Evolutionary conservation across 2,113 vertebrate species (phyloP).

Genomic region (Solea senegalensis): DNA sequence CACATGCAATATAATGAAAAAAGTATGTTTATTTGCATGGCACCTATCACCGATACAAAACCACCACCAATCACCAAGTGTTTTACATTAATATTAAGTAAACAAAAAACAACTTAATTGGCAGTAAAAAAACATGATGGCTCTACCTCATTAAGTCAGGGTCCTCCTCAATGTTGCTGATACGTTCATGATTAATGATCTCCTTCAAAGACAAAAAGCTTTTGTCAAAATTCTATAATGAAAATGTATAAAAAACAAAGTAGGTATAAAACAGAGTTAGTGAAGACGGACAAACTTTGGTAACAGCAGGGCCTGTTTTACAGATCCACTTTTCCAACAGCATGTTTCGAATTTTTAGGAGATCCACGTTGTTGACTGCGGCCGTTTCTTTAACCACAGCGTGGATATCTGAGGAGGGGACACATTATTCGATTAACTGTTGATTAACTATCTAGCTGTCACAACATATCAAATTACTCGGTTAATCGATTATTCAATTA

Average conservation of each 20-base stretch:
- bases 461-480: neutral
- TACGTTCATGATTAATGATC: conserved; percentile 77
- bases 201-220: conserved; percentile 60
- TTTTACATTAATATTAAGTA: no score
- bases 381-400: conserved; percentile 89
- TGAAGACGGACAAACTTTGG: conserved; percentile 77
- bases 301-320: conserved; percentile 71
- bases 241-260: neutral
- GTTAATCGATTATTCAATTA: neutral
- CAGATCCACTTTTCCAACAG: conserved; percentile 95
- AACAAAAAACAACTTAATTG: no score
- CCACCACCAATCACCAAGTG: no score
- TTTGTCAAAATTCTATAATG: neutral
- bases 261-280: neutral
- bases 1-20: no score
- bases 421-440: neutral
- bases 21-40: no score
- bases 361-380: conserved; percentile 87
- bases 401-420: conserved; percentile 86
- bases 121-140: neutral
- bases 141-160: conserved; percentile 88
- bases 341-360: conserved; percentile 88
- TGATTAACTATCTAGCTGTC: neutral
- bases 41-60: no score
- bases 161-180: conserved; percentile 84